Conservation (phyloP, 2,113 vertebrate genomes). For the Channa maculata region DNA sequence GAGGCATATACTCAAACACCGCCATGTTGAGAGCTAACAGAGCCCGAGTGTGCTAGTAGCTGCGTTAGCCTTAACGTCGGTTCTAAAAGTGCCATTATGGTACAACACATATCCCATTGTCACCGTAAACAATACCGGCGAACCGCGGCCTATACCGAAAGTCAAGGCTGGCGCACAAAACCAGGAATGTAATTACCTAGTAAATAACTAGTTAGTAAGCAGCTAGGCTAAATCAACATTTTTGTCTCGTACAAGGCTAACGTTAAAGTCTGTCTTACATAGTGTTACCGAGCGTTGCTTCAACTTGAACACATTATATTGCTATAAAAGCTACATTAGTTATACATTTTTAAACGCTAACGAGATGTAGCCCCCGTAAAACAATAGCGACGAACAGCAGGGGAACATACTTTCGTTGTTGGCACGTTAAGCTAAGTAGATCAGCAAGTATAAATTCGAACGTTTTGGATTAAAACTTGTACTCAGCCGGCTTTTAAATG, state of each 20-base stretch:
- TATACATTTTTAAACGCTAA: too few relatives aligned
- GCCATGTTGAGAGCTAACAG: conserved; percentile 73
- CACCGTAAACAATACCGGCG: accelerated
- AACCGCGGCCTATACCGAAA: accelerated
- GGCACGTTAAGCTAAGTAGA: conserved; percentile 21
- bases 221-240: conserved; percentile 4
- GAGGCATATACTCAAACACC: conserved; percentile 51
- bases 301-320: neutral
- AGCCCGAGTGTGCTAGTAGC: neutral
- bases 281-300: neutral
- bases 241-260: conserved; percentile 1
- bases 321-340: accelerated
- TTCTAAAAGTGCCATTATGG: neutral
- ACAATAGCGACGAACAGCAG: neutral
- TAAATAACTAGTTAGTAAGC: neutral
- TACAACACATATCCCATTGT: accelerated
- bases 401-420: conserved; percentile 8
- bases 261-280: neutral
- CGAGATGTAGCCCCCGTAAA: too few relatives aligned
- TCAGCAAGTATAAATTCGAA: too few relatives aligned
- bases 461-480: neutral
- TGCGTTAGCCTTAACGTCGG: neutral
- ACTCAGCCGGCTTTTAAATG: neutral
- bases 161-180: neutral
- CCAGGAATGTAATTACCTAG: neutral